Evolutionary conservation across 1,140 invertebrate species (phyloP).

Genomic region (Brachionus rotundiformis): DNA sequence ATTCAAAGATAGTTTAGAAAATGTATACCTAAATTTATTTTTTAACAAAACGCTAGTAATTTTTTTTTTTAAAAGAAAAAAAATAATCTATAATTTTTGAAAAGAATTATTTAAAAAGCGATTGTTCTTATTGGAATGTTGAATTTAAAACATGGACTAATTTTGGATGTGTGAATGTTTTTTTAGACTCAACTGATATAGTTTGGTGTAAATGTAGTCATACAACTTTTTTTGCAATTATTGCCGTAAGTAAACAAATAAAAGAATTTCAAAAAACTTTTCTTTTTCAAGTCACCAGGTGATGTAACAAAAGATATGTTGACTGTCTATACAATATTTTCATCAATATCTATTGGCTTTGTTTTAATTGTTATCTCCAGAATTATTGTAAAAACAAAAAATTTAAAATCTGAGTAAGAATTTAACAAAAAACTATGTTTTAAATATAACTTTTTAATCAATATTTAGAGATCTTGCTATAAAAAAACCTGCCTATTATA

Average conservation of each 20-base stretch:
- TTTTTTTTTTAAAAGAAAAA: not conserved
- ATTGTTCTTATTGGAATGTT: slow-evolving; percentile 3
- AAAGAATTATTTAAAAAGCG: not conserved
- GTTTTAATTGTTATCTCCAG: not conserved
- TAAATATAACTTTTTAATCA: not conserved
- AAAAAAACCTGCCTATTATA: slow-evolving; percentile 24
- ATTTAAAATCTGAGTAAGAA: slow-evolving; percentile 28
- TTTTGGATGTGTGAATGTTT: not conserved
- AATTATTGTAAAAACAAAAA: not conserved
- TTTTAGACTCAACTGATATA: not conserved
- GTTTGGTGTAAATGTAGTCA: slow-evolving; percentile 4
- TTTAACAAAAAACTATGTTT: not conserved
- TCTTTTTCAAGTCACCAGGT: not conserved
- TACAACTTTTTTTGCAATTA: slow-evolving; percentile 28
- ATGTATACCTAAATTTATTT: not conserved
- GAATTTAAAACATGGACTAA: not conserved
- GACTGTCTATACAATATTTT: not conserved
- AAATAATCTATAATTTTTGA: not conserved
- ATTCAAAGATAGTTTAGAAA: not conserved
- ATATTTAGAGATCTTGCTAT: not conserved
- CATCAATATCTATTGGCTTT: slow-evolving; percentile 28
- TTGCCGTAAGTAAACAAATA: slow-evolving; percentile 18
- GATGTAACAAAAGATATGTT: not conserved
- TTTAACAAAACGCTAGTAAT: not conserved
- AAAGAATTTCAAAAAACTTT: no score